Conservation (phyloP, 2,888 invertebrate species). For the Pharmacophagus antenor region DNA sequence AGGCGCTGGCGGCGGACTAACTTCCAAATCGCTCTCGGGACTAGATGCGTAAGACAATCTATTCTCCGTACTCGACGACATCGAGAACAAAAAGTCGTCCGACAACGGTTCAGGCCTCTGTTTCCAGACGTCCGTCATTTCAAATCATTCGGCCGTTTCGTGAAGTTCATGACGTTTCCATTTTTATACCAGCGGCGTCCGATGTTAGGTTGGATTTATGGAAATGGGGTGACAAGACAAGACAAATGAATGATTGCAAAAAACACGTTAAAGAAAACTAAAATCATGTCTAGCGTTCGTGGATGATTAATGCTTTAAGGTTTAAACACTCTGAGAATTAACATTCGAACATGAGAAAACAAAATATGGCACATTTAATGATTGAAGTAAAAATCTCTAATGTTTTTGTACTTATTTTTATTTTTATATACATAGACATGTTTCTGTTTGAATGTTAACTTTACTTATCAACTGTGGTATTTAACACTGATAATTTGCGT, state of each 20-base stretch:
- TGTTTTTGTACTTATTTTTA: no score
- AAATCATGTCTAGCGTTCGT: conserved; percentile 66
- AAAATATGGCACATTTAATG: background rate
- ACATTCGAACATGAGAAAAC: conserved; percentile 48
- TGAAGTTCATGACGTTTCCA: conserved; percentile 43
- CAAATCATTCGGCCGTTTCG: conserved; percentile 55
- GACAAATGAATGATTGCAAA: conserved; percentile 79
- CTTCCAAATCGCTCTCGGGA: conserved; percentile 94
- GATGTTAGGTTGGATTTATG: conserved; percentile 70
- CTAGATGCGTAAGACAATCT: conserved; percentile 97
- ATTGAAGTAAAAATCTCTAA: background rate
- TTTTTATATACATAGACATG: conserved; percentile 28
- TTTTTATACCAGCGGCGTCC: conserved; percentile 55
- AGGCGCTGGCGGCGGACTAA: conserved; percentile 90
- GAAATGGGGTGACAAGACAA: conserved; percentile 79
- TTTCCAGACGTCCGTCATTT: conserved; percentile 49
- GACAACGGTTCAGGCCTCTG: conserved; percentile 98
- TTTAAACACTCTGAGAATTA: conserved; percentile 56
- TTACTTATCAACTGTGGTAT: conserved; percentile 52
- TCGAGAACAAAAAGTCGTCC: conserved; percentile 99
- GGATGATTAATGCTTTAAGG: conserved; percentile 64
- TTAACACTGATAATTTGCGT: conserved; percentile 56
- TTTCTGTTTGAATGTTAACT: conserved; percentile 45
- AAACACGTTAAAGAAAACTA: conserved; percentile 67
- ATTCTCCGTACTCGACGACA: conserved; percentile 90